A percentile compares a stretch with the other conserved stretches of the same genome.
These are phyloP conservation scores for Poeciliopsis prolifica DNA, from an alignment of 2,113 vertebrate species.

Conservation along the genomic window DNA sequence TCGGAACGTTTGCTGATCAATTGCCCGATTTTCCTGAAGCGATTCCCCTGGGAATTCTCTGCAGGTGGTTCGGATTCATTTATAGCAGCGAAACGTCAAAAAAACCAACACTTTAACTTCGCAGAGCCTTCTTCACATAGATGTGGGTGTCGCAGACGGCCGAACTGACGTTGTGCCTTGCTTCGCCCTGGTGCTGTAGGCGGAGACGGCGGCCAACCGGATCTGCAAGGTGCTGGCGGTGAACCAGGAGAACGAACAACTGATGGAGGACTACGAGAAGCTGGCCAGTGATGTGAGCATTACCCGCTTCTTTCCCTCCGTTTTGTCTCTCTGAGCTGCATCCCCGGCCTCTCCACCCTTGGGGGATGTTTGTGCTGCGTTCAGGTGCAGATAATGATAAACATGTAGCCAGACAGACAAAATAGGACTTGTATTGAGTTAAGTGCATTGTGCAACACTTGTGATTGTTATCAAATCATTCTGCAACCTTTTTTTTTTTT, in stretches of 20 bases:
- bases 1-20: neutral
- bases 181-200: slow-evolving; percentile 77
- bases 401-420: slow-evolving; percentile 17
- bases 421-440: neutral
- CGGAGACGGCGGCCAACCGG: slow-evolving; percentile 98
- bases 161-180: slow-evolving; percentile 48
- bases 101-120: neutral
- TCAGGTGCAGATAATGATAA: slow-evolving; percentile 8
- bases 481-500: neutral
- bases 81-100: neutral
- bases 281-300: slow-evolving; percentile 97
- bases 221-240: slow-evolving; percentile 99
- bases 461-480: neutral
- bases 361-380: slow-evolving; percentile 52
- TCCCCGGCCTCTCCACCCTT: slow-evolving; percentile 8
- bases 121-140: neutral
- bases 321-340: slow-evolving; percentile 1
- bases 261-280: slow-evolving; percentile 99
- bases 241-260: slow-evolving; percentile 98
- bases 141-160: neutral
- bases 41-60: neutral
- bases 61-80: neutral
- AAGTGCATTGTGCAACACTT: neutral
- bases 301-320: slow-evolving; percentile 39
- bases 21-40: neutral